Base-by-base conservation (phyloP, 2,113 vertebrate genomes). In the Indicator indicator region DNA sequence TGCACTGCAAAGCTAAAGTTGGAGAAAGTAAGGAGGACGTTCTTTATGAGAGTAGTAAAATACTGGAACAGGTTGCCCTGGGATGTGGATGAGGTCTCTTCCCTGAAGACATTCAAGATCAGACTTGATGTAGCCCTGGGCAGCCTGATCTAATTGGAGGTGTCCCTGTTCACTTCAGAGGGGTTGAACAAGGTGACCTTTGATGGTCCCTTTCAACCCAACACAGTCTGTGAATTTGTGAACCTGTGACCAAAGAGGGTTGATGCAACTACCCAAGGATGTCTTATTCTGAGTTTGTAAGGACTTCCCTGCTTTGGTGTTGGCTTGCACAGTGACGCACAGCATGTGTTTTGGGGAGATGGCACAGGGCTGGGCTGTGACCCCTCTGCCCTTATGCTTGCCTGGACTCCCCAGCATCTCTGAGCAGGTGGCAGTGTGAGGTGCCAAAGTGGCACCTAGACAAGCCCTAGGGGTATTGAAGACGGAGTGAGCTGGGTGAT, bases 341-440 rank as follows among this genome's bases (percentile, higher is more conserved):
- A 0, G 64, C 4, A 3, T 0, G 1, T 50, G 13, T 55, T 15
- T 8, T 36, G 70, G 30, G 40, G 62, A 69, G 18, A 8, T 0
- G 1, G 32, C 54, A 9, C 28, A 58, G 44, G 54, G 24, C 38
- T 69, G 72, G 32, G 17, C 83, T 30, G 56, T 67, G 36, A 5
- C 11, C 18, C 13, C 23, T 62, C 73, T 55, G 52, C 48, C 42
- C 27, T 75, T 0, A 4, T 12, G 58, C 14, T 30, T 40, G 0
- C 32, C 54, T 32, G 54, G 5, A 1, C 8, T 32, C 11, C 19
- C 27, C 44, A 30, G 2, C 19, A 26, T 7, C 65, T 77, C 27
- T 7, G 32, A 44, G 32, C 1, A 4, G 30, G 13, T n/a, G 26
- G 21, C 24, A 36, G 30, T 4, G 3, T 0, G 8, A 71, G 16